phyloP scores from a whole-genome alignment of 30 jellyfish, hydroid and myxozoan species.

The Rhopilema esculentum region DNA sequence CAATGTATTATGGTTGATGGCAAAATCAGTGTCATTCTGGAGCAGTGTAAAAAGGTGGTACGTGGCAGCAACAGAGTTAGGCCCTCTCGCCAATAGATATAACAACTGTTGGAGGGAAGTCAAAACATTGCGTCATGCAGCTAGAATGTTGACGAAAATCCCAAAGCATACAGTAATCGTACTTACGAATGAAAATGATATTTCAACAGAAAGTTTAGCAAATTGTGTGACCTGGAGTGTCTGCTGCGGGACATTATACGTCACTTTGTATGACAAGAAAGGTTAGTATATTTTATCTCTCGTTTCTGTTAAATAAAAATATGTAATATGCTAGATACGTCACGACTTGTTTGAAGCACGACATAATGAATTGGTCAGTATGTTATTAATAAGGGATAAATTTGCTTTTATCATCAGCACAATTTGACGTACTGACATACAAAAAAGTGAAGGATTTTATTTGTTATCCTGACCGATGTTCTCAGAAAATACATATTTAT shows the following conservation, averaged over 20 bases:
- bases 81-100: neutral
- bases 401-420: too few species aligned
- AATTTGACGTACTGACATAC: too few species aligned
- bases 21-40: neutral
- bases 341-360: too few species aligned
- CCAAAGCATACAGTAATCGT: conserved; percentile 25
- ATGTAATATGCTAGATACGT: too few species aligned
- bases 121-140: neutral
- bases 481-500: too few species aligned
- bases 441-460: too few species aligned
- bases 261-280: conserved; percentile 33
- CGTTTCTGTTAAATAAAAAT: too few species aligned
- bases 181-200: conserved; percentile 8
- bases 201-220: conserved; percentile 13
- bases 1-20: neutral
- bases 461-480: too few species aligned
- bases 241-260: conserved; percentile 10
- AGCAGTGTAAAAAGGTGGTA: neutral
- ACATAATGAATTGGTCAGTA: too few species aligned
- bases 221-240: conserved; percentile 37
- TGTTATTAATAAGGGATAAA: too few species aligned
- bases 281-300: conserved; percentile 25
- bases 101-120: neutral
- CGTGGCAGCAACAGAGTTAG: neutral
- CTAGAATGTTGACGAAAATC: conserved; percentile 5